These are phyloP conservation scores for zebrafish (Danio rerio) DNA, from an alignment of 2,113 vertebrate genomes.

Conservation along the genomic window GRCz12tu NC_133189.1:28842001-28842500, in stretches of 20 bases:
- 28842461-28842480: too few species aligned
- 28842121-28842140: not conserved
- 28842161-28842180: not conserved
- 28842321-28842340: conserved; percentile 32
- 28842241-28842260: conserved; percentile 23
- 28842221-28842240: conserved; percentile 13
- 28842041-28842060: not conserved
- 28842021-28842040: not conserved
- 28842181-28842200: not conserved
- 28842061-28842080: not conserved
- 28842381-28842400: not conserved
- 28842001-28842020: not conserved
- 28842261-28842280: conserved; percentile 42
- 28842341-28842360: not conserved
- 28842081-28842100: not conserved
- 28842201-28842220: not conserved
- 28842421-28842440: too few species aligned
- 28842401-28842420: not conserved
- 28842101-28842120: not conserved
- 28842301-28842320: conserved; percentile 56
- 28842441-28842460: too few species aligned
- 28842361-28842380: not conserved
- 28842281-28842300: conserved; percentile 49
- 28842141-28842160: not conserved
- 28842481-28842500: too few species aligned